A percentile compares a stretch with the other conserved stretches of the same genome.
These are phyloP conservation scores for Tiphia femorata DNA, from an alignment of 2,888 invertebrate genomes.

Conservation along the genomic window DNA sequence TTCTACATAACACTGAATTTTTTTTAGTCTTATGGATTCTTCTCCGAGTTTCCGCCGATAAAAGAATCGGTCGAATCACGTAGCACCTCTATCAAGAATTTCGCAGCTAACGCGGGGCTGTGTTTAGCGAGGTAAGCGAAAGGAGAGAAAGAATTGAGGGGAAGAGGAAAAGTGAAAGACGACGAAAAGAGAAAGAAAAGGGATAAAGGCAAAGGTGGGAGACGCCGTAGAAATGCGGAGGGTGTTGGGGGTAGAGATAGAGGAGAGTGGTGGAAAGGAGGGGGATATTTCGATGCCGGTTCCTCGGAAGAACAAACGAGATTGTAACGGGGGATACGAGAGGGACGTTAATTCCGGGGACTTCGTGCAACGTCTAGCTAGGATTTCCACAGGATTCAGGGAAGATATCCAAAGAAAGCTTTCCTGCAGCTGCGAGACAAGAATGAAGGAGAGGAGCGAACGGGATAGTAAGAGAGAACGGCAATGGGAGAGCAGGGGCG, in stretches of 20 bases:
- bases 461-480: not conserved
- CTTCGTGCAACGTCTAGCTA: constrained; percentile 26
- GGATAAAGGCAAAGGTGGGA: not conserved
- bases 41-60: no score
- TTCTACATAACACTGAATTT: no score
- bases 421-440: constrained; percentile 7
- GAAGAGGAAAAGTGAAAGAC: not conserved
- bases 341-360: constrained; percentile 34
- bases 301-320: not conserved
- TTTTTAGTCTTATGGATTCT: no score
- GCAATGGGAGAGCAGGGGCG: not conserved
- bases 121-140: constrained; percentile 12
- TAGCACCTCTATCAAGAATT: no score
- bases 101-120: constrained; percentile 27
- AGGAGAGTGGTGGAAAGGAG: no score
- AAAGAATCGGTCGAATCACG: no score
- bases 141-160: constrained; percentile 28
- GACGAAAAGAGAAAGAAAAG: not conserved
- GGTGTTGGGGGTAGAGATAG: no score
- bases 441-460: not conserved
- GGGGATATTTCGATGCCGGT: not conserved
- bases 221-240: no score
- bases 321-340: not conserved
- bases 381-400: constrained; percentile 26
- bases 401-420: constrained; percentile 23